Evolutionary conservation across 2,888 invertebrate species (phyloP), one percentile per base, ranked within the genome.

Genomic region (Amaurobius ferox): DNA sequence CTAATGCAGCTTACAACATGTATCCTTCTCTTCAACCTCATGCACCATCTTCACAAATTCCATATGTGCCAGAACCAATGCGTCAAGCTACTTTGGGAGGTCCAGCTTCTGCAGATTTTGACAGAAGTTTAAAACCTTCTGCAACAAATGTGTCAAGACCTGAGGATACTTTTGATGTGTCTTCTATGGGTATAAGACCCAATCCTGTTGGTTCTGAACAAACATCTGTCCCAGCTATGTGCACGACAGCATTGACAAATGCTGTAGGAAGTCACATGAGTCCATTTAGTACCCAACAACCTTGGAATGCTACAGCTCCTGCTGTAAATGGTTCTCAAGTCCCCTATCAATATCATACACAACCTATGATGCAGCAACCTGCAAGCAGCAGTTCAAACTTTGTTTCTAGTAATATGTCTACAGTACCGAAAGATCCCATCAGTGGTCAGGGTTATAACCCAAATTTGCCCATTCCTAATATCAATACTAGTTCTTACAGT

Each of bases 181-280:
- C 70, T 9, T 64, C 79, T 3, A 85, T 87, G 32, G 87, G 86
- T 7, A 68, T 76, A n/a, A 74, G 89, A 44, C 89, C 89, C n/a
- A 72, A 88, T 40, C 89, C 89, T 19, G 85, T 89, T 23, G 89
- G 89, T 7, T 88, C 88, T n/a, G 88, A 89, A 66, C 89, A 89
- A 64, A 72, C 88, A 1, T 74, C 88, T 9, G 71, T 78, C 44
- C 55, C 88, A 44, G 74, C 72, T 9, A 70, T 71, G 64, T 83
- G 83, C 68, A 64, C 79, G 19, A 64, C 83, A 40, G 26, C 48
- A 9, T 23, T 64, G 28, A 68, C 80, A 13, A 66, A 28, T 28
- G n/a, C 40, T 68, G 68, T 61, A 30, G 30, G 39, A 11, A 72
- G 61, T 29, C 35, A 44, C 9, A 29, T 66, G 28, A 62, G 28